Conservation (phyloP, 2,797 vertebrate species). For the Alca torda region DNA sequence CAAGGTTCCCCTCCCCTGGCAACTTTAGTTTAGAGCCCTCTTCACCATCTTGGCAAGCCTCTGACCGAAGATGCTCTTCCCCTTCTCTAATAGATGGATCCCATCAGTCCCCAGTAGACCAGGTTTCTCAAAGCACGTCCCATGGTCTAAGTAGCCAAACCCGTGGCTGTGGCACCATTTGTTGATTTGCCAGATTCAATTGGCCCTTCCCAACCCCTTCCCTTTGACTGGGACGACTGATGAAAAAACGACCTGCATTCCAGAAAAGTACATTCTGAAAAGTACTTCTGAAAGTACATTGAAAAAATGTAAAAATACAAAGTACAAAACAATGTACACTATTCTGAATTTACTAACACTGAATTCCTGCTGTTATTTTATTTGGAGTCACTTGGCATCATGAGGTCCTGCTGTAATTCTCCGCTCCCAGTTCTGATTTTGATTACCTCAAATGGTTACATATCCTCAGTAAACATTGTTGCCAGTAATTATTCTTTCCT, state of each 20-base stretch:
- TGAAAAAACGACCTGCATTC: background rate
- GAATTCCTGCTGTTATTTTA: background rate
- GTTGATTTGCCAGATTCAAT: background rate
- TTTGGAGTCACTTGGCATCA: background rate
- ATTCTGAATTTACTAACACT: background rate
- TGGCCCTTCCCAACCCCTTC: background rate
- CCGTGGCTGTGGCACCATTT: background rate
- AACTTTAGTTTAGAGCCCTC: too few species aligned
- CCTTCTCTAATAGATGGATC: background rate
- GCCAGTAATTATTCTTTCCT: background rate
- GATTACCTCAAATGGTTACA: background rate
- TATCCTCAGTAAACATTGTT: background rate
- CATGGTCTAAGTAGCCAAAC: background rate
- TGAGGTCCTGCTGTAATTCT: background rate
- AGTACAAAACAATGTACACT: background rate
- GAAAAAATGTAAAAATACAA: background rate
- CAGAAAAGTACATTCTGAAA: background rate
- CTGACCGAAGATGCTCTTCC: background rate
- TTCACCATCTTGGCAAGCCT: background rate
- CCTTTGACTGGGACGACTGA: background rate
- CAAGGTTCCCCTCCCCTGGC: background rate
- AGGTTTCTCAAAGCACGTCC: background rate
- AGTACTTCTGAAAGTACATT: background rate
- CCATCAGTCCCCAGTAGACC: too few species aligned
- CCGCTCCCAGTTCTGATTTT: background rate